These are phyloP conservation scores for Nannoperca obscura DNA, from an alignment of 2,797 vertebrate species.

Conservation along the genomic window DNA sequence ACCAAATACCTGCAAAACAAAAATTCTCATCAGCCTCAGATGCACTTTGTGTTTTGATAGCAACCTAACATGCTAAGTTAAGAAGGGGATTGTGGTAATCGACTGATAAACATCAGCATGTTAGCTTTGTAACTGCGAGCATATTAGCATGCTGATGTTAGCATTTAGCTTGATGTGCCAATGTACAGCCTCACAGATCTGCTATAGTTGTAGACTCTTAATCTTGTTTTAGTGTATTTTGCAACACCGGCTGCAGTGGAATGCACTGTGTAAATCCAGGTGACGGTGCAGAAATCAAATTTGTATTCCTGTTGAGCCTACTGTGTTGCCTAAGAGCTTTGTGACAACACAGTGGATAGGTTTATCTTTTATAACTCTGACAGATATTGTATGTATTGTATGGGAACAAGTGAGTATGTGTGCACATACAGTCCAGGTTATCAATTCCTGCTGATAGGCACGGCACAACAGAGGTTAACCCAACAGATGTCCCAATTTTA, in stretches of 20 bases:
- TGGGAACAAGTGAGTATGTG: slow-evolving; percentile 30
- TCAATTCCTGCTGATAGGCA: slow-evolving; percentile 57
- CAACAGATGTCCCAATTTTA: slow-evolving; percentile 50
- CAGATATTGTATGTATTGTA: slow-evolving; percentile 46
- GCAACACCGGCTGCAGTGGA: slow-evolving; percentile 14
- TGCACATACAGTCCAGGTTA: slow-evolving; percentile 45
- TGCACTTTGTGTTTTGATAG: no score
- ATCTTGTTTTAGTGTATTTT: background rate
- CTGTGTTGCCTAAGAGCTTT: slow-evolving; percentile 39
- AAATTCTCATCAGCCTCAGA: no score
- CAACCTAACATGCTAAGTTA: background rate
- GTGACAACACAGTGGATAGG: slow-evolving; percentile 48
- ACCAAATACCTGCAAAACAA: background rate
- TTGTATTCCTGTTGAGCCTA: slow-evolving; percentile 32
- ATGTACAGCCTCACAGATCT: background rate
- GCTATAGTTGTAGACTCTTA: background rate
- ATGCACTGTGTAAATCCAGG: slow-evolving; percentile 26
- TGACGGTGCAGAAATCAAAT: background rate
- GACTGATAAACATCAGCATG: background rate
- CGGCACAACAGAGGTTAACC: slow-evolving; percentile 36
- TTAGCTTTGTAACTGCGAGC: background rate
- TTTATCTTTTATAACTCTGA: slow-evolving; percentile 51
- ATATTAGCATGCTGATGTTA: background rate
- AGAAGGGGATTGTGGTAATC: background rate
- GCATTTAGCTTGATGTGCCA: background rate